Conservation (phyloP, 2,113 vertebrate genomes). For the Capreolus pygargus region DNA sequence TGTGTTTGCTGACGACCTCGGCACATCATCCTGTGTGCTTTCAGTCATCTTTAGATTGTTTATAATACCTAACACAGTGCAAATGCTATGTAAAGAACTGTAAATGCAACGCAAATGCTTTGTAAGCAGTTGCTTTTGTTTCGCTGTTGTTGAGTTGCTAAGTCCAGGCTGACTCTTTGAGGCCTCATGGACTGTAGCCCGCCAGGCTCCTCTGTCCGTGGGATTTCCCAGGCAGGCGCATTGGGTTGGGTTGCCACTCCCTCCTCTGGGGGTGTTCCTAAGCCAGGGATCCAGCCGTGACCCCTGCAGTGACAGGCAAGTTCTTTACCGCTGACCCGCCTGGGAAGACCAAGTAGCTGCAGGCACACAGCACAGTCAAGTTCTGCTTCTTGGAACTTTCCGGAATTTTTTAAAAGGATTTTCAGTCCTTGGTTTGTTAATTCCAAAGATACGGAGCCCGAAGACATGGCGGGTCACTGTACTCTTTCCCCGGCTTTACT, state of each 20-base stretch:
- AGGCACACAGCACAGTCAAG: neutral
- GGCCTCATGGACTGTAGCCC: neutral
- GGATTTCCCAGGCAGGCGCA: neutral
- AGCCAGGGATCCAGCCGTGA: neutral
- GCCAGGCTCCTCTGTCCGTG: neutral
- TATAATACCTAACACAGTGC: neutral
- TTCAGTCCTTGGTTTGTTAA: neutral
- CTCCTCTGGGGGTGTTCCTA: neutral
- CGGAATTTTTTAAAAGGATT: neutral
- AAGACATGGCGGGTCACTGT: neutral
- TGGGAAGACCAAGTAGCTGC: neutral
- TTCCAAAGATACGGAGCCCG: neutral
- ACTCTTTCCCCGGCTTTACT: neutral
- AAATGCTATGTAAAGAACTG: neutral
- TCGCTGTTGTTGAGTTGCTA: neutral
- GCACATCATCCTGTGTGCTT: neutral
- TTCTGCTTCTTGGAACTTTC: neutral
- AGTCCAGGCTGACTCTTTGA: neutral
- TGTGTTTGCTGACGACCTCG: neutral
- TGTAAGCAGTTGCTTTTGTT: neutral
- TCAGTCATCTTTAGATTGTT: neutral
- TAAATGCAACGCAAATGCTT: neutral
- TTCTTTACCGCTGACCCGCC: neutral
- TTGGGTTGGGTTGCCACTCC: neutral
- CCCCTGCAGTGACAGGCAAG: neutral